Base-by-base conservation (phyloP, 2,113 vertebrate genomes). In the Melanotaenia duboulayi region DNA sequence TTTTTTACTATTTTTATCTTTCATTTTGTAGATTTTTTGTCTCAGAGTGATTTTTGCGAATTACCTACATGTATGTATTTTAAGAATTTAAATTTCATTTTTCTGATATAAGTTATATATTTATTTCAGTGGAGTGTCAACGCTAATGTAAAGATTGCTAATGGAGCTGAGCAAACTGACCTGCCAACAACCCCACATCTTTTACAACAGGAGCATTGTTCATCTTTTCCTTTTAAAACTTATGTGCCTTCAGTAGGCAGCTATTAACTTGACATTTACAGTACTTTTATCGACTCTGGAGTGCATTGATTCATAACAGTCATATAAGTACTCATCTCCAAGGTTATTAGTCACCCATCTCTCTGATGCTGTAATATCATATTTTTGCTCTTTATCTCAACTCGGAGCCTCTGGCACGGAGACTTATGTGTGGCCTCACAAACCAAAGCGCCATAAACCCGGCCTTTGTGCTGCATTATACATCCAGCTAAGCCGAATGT, bases 221-320 rank as follows among this genome's bases (percentile, higher is more conserved):
- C 87, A 90, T 90, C 78, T 86, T 86, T 86, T 80, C 71, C 89
- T 90, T 88, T 92, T 85, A 92, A 89, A 86, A 82, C 70, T 81
- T 62, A 76, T 81, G 68, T 65, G 48, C 63, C 63, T 78, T 74
- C 62, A 73, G 71, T 76, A 80, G 81, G 60, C 62, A 22, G 79
- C 82, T 82, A 87, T 90, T 90, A 90, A 90, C 82, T 80, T 89
- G 87, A 91, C 86, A 80, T 91, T 91, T 88, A 90, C 83, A 75
- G 81, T 86, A 81, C 70, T 91, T 91, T 90, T 89, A 91, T 88
- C 76, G 70, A 84, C 84, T 86, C 83, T 77, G 72, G 74, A 89
- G 89, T 83, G 78, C 86, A 84, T 88, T 90, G 90, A 91, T 90
- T 92, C 89, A 92, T 89, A 89, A 88, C 85, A 90, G 86, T 82